Percentiles rank a stretch among this genome's conserved stretches.
phyloP scores from a whole-genome alignment of 2,888 invertebrate species.

The Ceramica pisi region DNA sequence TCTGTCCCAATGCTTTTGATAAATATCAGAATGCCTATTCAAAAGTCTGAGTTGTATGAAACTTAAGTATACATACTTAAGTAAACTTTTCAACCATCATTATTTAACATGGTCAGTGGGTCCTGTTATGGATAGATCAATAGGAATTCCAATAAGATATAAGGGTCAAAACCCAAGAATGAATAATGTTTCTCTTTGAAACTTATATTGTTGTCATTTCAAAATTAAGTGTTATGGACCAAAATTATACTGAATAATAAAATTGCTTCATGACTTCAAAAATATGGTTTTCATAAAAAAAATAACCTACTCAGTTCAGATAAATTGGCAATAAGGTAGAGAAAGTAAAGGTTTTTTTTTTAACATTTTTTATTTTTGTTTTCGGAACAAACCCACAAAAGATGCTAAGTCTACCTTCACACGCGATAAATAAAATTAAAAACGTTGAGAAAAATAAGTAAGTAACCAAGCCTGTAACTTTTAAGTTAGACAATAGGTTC shows the following conservation, averaged over 20 bases:
- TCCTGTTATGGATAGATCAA: background rate
- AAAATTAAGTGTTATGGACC: background rate
- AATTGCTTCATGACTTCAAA: no score
- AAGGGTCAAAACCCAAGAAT: background rate
- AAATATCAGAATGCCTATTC: no score
- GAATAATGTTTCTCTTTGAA: background rate
- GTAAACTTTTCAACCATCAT: background rate
- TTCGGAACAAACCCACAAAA: background rate
- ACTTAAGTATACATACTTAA: no score
- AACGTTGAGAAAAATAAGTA: background rate
- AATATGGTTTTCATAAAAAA: no score
- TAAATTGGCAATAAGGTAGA: background rate
- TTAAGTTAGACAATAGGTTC: conserved; percentile 37
- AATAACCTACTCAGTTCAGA: background rate
- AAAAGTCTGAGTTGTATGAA: no score
- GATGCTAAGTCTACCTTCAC: conserved; percentile 38
- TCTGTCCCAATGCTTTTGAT: no score
- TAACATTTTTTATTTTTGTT: conserved; percentile 10
- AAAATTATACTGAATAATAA: background rate
- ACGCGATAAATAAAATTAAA: conserved; percentile 4
- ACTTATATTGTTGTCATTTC: background rate
- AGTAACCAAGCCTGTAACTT: conserved; percentile 16
- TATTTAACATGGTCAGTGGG: no score
- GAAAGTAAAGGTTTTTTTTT: background rate
- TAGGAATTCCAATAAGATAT: conserved; percentile 6